Percentiles rank a stretch among this genome's conserved stretches.
phyloP scores from a whole-genome alignment of 2,888 invertebrate genomes.

The Halictus ligatus region DNA sequence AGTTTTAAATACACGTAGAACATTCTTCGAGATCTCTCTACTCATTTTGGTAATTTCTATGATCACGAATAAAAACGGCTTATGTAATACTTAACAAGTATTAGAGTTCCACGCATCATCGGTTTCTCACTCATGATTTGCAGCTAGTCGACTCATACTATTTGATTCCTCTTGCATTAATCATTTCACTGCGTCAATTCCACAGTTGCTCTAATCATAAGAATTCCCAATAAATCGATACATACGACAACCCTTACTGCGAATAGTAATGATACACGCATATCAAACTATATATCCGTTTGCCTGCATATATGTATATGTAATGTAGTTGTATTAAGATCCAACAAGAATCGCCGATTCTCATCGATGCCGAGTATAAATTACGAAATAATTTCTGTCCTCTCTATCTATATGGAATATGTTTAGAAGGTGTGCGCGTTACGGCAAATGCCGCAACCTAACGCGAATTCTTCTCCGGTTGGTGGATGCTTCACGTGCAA shows the following conservation, averaged over 20 bases:
- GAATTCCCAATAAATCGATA: conserved; percentile 43
- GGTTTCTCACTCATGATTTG: conserved; percentile 49
- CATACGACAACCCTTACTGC: conserved; percentile 38
- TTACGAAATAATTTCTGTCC: conserved; percentile 16
- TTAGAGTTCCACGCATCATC: conserved; percentile 63
- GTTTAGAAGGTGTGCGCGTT: conserved; percentile 95
- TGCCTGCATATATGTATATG: conserved; percentile 34
- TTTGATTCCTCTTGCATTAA: conserved; percentile 42
- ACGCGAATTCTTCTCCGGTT: conserved; percentile 98
- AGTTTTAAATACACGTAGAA: conserved; percentile 55
- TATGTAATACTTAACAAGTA: conserved; percentile 71
- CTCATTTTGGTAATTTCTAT: conserved; percentile 53
- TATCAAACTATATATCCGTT: conserved; percentile 49
- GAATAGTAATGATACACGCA: conserved; percentile 34
- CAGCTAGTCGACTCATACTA: conserved; percentile 49
- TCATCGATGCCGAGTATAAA: conserved; percentile 7
- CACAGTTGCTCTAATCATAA: conserved; percentile 59
- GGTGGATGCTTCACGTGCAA: conserved; percentile 97
- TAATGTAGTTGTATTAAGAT: conserved; percentile 49
- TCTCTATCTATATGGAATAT: conserved; percentile 36
- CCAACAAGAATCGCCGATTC: conserved; percentile 19
- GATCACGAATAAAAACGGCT: conserved; percentile 74
- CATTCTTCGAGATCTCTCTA: conserved; percentile 32
- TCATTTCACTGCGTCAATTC: conserved; percentile 67
- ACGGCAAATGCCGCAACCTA: conserved; percentile 98